A percentile compares a stretch with the other conserved stretches of the same genome.
Evolutionary conservation across 2,113 vertebrate genomes (phyloP).

Genomic region (Eubucco bourcierii): DNA sequence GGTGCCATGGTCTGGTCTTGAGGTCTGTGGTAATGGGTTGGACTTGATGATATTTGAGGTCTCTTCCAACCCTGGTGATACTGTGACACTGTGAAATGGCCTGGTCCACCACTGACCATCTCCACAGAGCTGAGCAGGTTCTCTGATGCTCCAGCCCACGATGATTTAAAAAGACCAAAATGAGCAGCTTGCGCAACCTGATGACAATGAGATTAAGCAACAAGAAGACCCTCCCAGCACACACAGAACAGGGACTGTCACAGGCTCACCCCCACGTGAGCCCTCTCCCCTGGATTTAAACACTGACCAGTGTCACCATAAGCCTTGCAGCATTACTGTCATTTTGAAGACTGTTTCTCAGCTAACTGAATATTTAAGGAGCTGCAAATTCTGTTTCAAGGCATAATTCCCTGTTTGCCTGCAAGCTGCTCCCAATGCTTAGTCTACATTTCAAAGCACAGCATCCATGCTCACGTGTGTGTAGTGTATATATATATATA

Average conservation of each 20-base stretch:
- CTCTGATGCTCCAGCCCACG: not conserved
- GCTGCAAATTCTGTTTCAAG: not conserved
- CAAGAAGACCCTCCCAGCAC: not conserved
- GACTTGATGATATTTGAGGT: too few relatives aligned
- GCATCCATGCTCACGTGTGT: too few relatives aligned
- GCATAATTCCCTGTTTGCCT: not conserved
- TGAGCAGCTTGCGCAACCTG: not conserved
- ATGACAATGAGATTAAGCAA: not conserved
- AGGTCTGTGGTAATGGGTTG: too few relatives aligned
- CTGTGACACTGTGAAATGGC: too few relatives aligned
- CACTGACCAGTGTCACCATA: not conserved
- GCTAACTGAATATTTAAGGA: not conserved
- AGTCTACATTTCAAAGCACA: not conserved
- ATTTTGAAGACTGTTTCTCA: not conserved
- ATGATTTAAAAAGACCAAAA: not conserved
- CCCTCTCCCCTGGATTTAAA: not conserved
- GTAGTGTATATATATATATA: too few relatives aligned
- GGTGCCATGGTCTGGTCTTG: too few relatives aligned
- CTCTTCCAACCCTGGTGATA: too few relatives aligned
- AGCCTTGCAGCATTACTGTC: not conserved
- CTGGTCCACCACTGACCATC: accelerated
- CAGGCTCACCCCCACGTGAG: accelerated
- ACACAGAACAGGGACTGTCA: not conserved
- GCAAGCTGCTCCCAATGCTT: not conserved
- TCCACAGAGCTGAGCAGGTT: not conserved